phyloP scores from a whole-genome alignment of 2,888 invertebrate genomes.

The Chydorus sphaericus region DNA sequence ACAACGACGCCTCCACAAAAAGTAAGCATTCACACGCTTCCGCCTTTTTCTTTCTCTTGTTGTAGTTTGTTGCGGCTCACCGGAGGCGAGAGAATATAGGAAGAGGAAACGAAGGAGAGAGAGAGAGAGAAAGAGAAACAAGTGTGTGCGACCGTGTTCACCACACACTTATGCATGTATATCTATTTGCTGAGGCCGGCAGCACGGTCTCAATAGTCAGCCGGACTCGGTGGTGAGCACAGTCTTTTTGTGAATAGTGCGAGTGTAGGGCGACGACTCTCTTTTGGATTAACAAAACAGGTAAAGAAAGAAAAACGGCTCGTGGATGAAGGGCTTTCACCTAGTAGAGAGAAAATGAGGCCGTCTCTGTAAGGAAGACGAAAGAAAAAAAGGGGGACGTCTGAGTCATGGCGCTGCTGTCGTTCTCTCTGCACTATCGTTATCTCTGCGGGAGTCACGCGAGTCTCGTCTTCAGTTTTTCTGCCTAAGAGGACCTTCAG shows the following conservation, averaged over 20 bases:
- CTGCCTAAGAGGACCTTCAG: too few relatives aligned
- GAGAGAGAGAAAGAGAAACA: too few relatives aligned
- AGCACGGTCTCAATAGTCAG: neutral
- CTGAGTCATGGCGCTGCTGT: neutral
- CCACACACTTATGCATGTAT: neutral
- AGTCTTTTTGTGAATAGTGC: neutral
- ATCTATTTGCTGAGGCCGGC: constrained; percentile 1
- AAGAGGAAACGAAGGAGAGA: too few relatives aligned
- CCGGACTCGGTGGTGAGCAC: neutral
- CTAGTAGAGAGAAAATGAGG: too few relatives aligned
- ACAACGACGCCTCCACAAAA: neutral
- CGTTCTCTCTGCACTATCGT: neutral
- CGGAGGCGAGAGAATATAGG: too few relatives aligned
- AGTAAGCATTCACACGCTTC: too few relatives aligned
- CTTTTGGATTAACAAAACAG: too few relatives aligned
- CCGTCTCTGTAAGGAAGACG: neutral
- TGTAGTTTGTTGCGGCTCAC: neutral
- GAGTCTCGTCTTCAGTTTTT: neutral
- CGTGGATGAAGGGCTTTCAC: too few relatives aligned
- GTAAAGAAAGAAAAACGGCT: too few relatives aligned
- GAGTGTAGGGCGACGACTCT: too few relatives aligned
- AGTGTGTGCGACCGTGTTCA: neutral
- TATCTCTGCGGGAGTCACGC: neutral
- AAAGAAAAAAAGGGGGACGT: neutral
- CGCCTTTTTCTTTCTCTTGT: neutral